Percentiles rank a stretch among this genome's conserved stretches.
Evolutionary conservation across 2,797 vertebrate genomes (phyloP).

Genomic region (Sebastes nivosus): DNA sequence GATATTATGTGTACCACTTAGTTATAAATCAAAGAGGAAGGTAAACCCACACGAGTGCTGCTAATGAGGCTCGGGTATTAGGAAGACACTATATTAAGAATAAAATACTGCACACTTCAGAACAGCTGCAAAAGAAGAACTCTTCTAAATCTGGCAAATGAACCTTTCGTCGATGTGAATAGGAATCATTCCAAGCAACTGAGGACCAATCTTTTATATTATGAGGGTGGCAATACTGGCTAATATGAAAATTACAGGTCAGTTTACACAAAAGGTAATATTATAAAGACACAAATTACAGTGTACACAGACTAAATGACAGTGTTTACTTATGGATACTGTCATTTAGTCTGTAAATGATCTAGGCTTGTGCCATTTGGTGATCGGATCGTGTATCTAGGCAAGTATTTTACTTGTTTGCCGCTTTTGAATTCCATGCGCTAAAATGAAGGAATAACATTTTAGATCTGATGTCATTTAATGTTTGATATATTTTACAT

Average conservation of each 20-base stretch:
- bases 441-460: no score
- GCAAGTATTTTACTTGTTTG: no score
- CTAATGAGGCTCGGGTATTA: slow-evolving; percentile 13
- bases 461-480: no score
- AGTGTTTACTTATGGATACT: background rate
- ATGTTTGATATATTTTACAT: no score
- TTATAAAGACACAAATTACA: slow-evolving; percentile 4
- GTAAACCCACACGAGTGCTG: background rate
- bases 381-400: no score
- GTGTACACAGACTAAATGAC: slow-evolving; percentile 1
- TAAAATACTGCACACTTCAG: background rate
- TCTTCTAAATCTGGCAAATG: background rate
- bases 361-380: no score
- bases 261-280: background rate
- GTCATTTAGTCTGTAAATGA: background rate
- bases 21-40: slow-evolving; percentile 2
- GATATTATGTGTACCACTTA: background rate
- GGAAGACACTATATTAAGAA: background rate
- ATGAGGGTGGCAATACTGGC: background rate
- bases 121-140: background rate
- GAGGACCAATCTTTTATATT: background rate
- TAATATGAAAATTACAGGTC: background rate
- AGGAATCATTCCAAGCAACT: background rate
- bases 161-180: background rate
- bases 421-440: no score